Base-by-base conservation (phyloP, 2,888 invertebrate species). In the Ashinkailepas kermadecensis region DNA sequence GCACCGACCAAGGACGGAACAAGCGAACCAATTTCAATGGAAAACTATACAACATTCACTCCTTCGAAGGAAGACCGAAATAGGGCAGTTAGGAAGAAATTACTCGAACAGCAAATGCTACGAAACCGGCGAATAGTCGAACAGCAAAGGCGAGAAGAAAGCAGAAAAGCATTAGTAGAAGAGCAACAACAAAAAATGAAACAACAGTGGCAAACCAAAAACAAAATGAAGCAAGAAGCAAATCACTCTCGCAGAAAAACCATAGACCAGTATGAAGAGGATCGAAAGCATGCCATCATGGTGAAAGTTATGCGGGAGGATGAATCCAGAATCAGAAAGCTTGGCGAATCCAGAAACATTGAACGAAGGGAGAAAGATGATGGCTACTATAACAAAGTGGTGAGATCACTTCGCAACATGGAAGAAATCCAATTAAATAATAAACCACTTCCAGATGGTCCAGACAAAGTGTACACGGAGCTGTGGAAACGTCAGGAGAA, bases 171-270 rank as follows among this genome's bases (percentile, higher is more conserved):
- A 56, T 56, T 74, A 21, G 56, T 74, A 9, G 74, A 74, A 21
- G 74, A 74, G 21, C 74, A 74, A 11, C 74, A 74, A 11, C 74
- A 74, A 18, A 56, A 56, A 74, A 74, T 74, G 74, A 74, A 74
- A 74, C 74, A 56, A 56, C 74, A 74, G 54, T 74, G 74, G 74
- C 74, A 74, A 21, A 74, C 74, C 8, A 74, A 56, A 56, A 74
- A 74, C 56, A 54, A 74, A 21, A 74, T 74, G 74, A 54, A 74
- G 56, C 74, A 74, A 74, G 74, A 74, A 21, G 56, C 6, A 21
- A 74, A 74, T 21, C 74, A 74, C 18, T 54, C 74, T 9, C 13
- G 74, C 21, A 74, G 10, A 74, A 74, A 56, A 21, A 74, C 8
- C 56, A 23, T 74, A 12, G 74, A 74, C 11, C 74, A 74, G 56